Evolutionary conservation across 92 coral and sea anemone genomes (phyloP).

Genomic region (Heteractis magnifica): DNA sequence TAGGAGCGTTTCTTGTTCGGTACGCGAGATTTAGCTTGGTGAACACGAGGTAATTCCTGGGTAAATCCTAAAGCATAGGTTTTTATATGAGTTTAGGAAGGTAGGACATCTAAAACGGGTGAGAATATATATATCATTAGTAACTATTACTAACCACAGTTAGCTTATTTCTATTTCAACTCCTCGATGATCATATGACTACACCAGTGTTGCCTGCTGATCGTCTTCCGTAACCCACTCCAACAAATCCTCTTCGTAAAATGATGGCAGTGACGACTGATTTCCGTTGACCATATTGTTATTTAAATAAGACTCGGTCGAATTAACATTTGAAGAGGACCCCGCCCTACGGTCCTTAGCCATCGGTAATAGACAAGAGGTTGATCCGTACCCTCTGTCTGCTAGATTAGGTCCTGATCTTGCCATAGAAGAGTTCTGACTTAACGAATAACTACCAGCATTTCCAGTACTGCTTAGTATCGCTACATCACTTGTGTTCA

Average conservation of each 20-base stretch:
- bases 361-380: constrained; percentile 40
- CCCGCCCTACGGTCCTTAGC: constrained; percentile 33
- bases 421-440: constrained; percentile 20
- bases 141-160: background rate
- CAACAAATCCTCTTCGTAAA: constrained; percentile 66
- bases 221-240: constrained; percentile 68
- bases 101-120: background rate
- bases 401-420: constrained; percentile 50
- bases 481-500: constrained; percentile 77
- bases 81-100: no score
- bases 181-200: background rate
- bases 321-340: constrained; percentile 57
- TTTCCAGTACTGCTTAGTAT: constrained; percentile 72
- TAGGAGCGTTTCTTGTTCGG: no score
- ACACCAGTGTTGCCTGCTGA: constrained; percentile 73
- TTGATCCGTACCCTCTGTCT: constrained; percentile 54
- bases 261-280: constrained; percentile 49
- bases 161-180: background rate
- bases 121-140: background rate
- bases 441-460: constrained; percentile 77
- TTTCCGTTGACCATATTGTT: constrained; percentile 55
- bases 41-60: no score
- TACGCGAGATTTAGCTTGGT: no score
- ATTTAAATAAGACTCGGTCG: constrained; percentile 51
- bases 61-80: no score